These are phyloP conservation scores for Halcyon malimbica DNA, from an alignment of 2,113 vertebrate genomes.

Conservation along the genomic window DNA sequence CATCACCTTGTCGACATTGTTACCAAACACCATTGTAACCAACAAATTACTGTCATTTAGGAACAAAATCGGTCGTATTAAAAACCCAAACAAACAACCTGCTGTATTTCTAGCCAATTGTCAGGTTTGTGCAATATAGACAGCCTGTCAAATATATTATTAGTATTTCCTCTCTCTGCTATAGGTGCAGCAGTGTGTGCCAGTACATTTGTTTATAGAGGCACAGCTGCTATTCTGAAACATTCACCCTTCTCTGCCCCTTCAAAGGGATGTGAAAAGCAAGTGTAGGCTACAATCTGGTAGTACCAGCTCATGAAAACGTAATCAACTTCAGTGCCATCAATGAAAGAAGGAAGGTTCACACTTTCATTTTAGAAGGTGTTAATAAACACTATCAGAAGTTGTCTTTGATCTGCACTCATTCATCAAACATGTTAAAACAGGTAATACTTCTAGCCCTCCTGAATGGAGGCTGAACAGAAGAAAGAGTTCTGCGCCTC, in stretches of 20 bases:
- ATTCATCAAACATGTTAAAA: neutral
- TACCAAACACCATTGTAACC: neutral
- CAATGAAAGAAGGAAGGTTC: neutral
- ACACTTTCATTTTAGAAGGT: neutral
- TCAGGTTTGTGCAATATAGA: neutral
- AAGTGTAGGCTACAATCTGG: neutral
- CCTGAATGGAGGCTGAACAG: neutral
- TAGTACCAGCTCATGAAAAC: neutral
- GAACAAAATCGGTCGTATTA: neutral
- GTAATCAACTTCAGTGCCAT: neutral
- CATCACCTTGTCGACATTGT: neutral
- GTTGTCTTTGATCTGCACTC: neutral
- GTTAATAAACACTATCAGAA: neutral
- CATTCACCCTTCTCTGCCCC: neutral
- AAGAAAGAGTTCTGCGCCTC: neutral
- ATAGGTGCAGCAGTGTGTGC: neutral
- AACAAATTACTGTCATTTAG: neutral
- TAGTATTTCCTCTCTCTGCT: neutral
- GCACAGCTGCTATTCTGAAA: neutral
- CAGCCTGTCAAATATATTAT: neutral
- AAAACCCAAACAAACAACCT: neutral
- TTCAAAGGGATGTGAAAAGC: neutral
- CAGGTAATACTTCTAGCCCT: neutral
- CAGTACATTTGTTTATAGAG: neutral
- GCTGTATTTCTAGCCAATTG: neutral